Conservation (phyloP, 2,113 vertebrate genomes). For the Lathamus discolor region DNA sequence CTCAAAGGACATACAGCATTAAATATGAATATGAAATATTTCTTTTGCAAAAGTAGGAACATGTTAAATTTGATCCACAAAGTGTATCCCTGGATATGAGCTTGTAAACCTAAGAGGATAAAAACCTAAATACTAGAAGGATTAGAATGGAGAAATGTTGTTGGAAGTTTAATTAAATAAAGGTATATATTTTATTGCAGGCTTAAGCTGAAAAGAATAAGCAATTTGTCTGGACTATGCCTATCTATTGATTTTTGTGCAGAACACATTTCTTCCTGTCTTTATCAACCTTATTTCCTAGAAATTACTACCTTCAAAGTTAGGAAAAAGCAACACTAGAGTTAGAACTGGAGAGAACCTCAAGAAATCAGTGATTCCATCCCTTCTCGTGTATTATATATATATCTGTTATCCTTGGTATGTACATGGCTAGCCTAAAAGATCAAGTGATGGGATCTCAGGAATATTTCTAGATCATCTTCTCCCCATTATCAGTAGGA, state of each 20-base stretch:
- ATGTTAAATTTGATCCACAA: neutral
- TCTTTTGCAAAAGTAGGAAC: neutral
- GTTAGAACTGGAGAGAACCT: neutral
- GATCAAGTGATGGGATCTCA: neutral
- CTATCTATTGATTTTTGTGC: neutral
- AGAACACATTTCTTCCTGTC: neutral
- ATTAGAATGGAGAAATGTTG: neutral
- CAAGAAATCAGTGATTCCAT: neutral
- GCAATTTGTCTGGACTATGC: neutral
- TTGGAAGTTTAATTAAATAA: neutral
- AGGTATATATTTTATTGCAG: neutral
- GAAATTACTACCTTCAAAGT: neutral
- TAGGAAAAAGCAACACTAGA: neutral
- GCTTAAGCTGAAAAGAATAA: neutral
- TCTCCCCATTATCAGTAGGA: neutral
- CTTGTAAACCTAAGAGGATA: neutral
- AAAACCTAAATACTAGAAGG: neutral
- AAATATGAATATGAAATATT: neutral
- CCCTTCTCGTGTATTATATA: neutral
- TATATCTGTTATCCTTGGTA: neutral
- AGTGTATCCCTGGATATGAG: neutral
- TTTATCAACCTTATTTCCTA: neutral
- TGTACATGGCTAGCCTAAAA: neutral
- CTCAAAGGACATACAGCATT: neutral
- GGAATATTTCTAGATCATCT: neutral